A percentile compares a stretch with the other conserved stretches of the same genome.
phyloP scores from a whole-genome alignment of 2,113 vertebrate genomes.

The Prunella himalayana region DNA sequence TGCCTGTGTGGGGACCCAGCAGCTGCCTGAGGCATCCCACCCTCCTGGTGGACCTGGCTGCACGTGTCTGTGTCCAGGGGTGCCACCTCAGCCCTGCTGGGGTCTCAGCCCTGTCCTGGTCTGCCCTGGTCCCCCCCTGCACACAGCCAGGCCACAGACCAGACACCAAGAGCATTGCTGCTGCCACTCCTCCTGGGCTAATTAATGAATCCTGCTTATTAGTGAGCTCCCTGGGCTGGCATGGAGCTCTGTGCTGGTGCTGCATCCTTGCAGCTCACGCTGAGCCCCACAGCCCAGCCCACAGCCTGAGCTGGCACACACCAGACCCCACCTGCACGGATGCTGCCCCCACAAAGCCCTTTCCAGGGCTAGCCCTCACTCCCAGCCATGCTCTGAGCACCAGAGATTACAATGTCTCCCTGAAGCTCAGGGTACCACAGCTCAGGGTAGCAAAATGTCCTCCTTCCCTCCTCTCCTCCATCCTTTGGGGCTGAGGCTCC shows the following conservation, averaged over 20 bases:
- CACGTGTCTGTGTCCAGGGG: fast-evolving
- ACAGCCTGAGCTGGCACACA: neutral
- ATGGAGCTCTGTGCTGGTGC: fast-evolving
- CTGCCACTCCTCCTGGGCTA: neutral
- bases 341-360: neutral
- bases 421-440: neutral
- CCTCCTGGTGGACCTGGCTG: neutral
- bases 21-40: neutral
- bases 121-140: neutral
- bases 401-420: fast-evolving
- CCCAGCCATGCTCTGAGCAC: neutral
- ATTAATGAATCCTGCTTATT: neutral
- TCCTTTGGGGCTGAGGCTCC: neutral
- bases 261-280: fast-evolving
- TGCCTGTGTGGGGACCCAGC: neutral
- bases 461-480: neutral
- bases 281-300: neutral
- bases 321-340: fast-evolving
- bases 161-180: fast-evolving
- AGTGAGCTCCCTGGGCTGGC: neutral
- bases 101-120: neutral
- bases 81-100: neutral
- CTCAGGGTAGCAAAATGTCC: neutral
- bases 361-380: neutral
- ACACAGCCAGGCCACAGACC: neutral